A percentile compares a stretch with the other conserved stretches of the same genome.
phyloP scores from a whole-genome alignment of 2,797 vertebrate species.

The Fistularia tabacaria region DNA sequence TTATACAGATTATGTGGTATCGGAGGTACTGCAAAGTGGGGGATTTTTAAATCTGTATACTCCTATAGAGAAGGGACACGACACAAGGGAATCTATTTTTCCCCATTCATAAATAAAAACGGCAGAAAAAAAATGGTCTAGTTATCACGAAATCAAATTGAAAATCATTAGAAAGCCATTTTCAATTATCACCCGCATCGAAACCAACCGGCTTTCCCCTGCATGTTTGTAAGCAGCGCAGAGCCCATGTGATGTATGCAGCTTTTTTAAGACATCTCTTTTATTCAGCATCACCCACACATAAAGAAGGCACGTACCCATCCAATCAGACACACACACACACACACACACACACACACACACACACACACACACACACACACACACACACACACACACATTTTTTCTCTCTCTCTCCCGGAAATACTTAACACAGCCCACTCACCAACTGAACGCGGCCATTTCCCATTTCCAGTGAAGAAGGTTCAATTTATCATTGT shows the following conservation, averaged over 20 bases:
- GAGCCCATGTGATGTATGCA: constrained; percentile 50
- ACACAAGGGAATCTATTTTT: no score
- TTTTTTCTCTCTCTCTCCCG: constrained; percentile 25
- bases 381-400: constrained; percentile 17
- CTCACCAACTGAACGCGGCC: constrained; percentile 51
- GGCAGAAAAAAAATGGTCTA: no score
- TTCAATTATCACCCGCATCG: no score
- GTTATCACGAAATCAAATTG: no score
- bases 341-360: constrained; percentile 5
- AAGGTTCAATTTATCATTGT: no score
- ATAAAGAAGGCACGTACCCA: no score
- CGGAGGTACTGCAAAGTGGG: no score
- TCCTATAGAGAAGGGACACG: no score
- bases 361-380: constrained; percentile 12
- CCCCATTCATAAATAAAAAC: no score
- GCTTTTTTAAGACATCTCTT: constrained; percentile 61
- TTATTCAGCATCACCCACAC: constrained; percentile 59
- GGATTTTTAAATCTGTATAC: no score
- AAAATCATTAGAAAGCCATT: no score
- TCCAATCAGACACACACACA: constrained; percentile 11
- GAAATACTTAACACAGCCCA: constrained; percentile 57
- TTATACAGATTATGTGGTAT: no score
- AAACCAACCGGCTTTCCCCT: constrained; percentile 6
- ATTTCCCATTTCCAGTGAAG: constrained; percentile 43
- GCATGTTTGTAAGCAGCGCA: constrained; percentile 39